Percentiles rank a stretch among this genome's conserved stretches.
Conservation (phyloP, 2,113 vertebrate genomes). For the Anolis sagrei region DNA sequence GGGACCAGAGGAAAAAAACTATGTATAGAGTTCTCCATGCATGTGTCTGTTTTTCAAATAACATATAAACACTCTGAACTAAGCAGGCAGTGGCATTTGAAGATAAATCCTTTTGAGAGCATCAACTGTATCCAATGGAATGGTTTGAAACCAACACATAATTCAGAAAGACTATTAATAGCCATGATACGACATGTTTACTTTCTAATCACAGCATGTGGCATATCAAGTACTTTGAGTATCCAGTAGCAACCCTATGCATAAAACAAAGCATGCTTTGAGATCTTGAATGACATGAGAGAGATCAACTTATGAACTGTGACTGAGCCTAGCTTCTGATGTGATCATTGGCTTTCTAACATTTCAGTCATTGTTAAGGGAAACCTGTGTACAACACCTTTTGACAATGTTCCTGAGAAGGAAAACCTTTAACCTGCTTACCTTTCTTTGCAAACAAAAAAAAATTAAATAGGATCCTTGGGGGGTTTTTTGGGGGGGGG, state of each 20-base stretch:
- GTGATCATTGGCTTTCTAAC: constrained; percentile 4
- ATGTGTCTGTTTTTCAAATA: background rate
- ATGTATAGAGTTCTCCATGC: background rate
- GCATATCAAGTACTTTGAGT: constrained; percentile 6
- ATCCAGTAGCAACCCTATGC: constrained; percentile 12
- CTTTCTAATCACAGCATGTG: background rate
- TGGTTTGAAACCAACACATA: background rate
- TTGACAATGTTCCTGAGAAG: background rate
- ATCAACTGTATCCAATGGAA: background rate
- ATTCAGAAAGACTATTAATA: background rate
- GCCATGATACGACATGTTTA: background rate
- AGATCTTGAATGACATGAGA: constrained; percentile 16
- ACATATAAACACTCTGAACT: background rate
- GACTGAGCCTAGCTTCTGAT: constrained; percentile 3
- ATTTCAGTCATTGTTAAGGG: constrained; percentile 15
- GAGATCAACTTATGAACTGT: constrained; percentile 27
- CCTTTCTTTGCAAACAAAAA: background rate
- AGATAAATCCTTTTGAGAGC: background rate
- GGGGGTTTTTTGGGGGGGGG: background rate
- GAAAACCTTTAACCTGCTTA: background rate
- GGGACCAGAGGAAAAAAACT: background rate
- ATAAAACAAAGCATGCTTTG: constrained; percentile 18
- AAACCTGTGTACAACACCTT: constrained; percentile 17
- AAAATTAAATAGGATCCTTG: background rate
- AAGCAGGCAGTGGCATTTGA: background rate